Evolutionary conservation across 1,140 invertebrate genomes (phyloP).

Genomic region (Dufourea novaeangliae): DNA sequence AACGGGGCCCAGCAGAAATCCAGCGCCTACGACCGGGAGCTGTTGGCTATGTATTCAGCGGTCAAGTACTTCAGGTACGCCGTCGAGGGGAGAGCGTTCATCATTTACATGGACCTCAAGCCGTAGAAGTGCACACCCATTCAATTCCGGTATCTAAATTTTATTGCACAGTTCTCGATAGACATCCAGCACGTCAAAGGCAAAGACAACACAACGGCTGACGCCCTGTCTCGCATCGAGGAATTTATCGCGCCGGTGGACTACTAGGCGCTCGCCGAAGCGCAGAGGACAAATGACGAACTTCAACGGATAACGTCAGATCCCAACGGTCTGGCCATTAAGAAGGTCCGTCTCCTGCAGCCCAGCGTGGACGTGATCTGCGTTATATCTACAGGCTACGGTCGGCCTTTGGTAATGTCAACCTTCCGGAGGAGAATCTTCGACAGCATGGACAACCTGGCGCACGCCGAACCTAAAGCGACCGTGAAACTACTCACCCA

Average conservation of each 20-base stretch:
- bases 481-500: constrained; percentile 48
- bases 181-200: neutral
- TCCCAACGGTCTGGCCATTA: neutral
- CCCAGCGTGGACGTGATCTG: neutral
- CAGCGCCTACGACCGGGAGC: neutral
- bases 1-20: neutral
- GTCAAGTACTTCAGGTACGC: neutral
- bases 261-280: neutral
- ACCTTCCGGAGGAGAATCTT: neutral
- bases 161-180: neutral
- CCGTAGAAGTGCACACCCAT: neutral
- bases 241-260: neutral
- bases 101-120: neutral
- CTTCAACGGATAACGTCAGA: neutral
- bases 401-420: neutral
- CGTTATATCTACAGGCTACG: neutral
- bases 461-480: constrained; percentile 51
- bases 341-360: no score
- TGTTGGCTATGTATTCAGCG: neutral
- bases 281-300: neutral
- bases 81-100: neutral
- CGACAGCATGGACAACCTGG: constrained; percentile 49
- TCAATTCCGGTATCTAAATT: neutral
- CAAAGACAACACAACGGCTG: neutral
- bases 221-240: neutral